Evolutionary conservation across 2,113 vertebrate species (phyloP).

Genomic region (Leucopsar rothschildi): DNA sequence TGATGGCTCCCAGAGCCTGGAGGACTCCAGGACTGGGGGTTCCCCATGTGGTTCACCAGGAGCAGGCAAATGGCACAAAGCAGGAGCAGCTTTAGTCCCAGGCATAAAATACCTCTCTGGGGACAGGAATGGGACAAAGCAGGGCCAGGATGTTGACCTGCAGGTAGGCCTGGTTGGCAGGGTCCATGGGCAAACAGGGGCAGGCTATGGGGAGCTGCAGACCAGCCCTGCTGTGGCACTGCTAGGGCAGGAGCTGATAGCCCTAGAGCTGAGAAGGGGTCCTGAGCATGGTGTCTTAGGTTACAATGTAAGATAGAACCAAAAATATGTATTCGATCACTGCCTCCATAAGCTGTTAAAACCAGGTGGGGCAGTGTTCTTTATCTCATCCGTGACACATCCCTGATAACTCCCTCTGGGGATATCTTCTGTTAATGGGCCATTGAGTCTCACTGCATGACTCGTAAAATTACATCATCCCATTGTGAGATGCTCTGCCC

Average conservation of each 20-base stretch:
- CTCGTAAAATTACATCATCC: neutral
- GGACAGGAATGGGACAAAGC: accelerated
- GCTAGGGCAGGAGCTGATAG: neutral
- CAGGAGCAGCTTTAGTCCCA: accelerated
- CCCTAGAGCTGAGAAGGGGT: neutral
- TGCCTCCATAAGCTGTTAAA: neutral
- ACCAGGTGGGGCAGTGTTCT: neutral
- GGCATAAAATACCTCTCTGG: neutral
- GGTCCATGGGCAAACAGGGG: accelerated
- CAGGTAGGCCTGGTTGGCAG: accelerated
- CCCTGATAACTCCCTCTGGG: neutral
- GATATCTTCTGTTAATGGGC: neutral
- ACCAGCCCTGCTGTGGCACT: neutral
- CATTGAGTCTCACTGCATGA: neutral
- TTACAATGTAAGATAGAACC: no score
- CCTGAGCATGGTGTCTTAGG: no score
- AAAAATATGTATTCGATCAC: neutral
- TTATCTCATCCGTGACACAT: neutral
- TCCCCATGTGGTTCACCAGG: no score
- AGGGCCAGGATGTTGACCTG: accelerated
- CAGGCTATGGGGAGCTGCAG: neutral
- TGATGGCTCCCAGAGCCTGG: neutral
- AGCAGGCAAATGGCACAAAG: neutral
- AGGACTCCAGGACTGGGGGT: accelerated
- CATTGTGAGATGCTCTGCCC: neutral